phyloP scores from a whole-genome alignment of 2,888 invertebrate species.

The Xanthia icteritia region DNA sequence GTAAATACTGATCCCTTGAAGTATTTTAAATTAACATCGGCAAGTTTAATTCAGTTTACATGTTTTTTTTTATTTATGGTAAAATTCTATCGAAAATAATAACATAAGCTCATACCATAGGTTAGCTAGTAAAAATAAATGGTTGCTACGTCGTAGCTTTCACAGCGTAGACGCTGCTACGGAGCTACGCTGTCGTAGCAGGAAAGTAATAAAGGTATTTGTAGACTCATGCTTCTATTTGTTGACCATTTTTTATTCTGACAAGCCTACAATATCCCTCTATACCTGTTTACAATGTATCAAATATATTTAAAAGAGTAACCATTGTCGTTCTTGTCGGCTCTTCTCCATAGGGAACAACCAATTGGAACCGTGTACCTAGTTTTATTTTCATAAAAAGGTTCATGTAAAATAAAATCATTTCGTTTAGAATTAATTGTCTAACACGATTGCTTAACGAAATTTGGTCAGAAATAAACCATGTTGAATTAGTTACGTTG shows the following conservation, averaged over 20 bases:
- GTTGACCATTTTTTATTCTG: background rate
- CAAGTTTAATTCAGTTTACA: background rate
- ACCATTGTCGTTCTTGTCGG: background rate
- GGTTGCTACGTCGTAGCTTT: background rate
- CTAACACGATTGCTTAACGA: background rate
- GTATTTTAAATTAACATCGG: background rate
- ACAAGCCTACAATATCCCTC: background rate
- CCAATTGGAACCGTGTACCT: background rate
- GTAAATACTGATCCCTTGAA: background rate
- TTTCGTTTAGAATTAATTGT: background rate
- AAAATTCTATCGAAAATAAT: background rate
- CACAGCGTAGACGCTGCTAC: conserved; percentile 9
- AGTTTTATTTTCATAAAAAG: background rate
- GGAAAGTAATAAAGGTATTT: background rate
- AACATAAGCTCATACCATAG: no score
- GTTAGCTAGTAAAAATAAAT: background rate
- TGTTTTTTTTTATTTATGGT: background rate
- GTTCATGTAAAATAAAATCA: background rate
- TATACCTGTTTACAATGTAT: background rate
- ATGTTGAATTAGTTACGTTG: conserved; percentile 23
- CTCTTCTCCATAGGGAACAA: background rate
- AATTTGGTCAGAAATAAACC: background rate
- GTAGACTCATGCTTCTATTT: background rate
- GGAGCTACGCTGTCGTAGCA: conserved; percentile 19
- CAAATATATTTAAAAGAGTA: background rate